Percentiles rank a stretch among this genome's conserved stretches.
These are phyloP conservation scores for Smithornis capensis DNA, from an alignment of 2,113 vertebrate species.

Conservation along the genomic window DNA sequence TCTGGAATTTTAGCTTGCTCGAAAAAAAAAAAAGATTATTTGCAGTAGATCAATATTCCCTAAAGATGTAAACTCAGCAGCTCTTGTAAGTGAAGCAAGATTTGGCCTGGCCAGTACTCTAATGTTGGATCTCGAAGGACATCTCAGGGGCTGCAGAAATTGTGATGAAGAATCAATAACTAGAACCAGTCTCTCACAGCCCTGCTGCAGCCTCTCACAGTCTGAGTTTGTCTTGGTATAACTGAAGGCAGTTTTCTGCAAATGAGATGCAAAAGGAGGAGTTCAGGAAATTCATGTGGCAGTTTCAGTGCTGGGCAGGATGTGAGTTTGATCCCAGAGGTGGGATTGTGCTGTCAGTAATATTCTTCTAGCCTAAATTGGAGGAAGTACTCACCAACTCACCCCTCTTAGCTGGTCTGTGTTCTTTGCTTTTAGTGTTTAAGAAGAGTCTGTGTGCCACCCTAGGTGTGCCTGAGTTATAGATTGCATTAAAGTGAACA, in stretches of 20 bases:
- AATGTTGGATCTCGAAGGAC: background rate
- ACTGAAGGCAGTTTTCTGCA: background rate
- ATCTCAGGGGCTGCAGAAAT: background rate
- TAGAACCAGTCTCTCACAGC: background rate
- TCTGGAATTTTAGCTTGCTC: background rate
- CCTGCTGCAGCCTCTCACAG: background rate
- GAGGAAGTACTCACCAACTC: background rate
- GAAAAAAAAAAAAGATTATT: background rate
- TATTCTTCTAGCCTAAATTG: background rate
- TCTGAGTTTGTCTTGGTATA: background rate
- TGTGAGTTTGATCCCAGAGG: background rate
- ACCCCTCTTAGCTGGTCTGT: background rate
- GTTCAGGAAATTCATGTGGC: background rate
- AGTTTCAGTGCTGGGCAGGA: background rate
- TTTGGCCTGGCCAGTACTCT: background rate
- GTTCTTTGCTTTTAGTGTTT: background rate
- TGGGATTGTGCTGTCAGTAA: background rate
- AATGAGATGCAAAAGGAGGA: constrained; percentile 13
- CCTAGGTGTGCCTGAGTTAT: background rate
- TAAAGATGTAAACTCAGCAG: constrained; percentile 27
- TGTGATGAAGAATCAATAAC: constrained; percentile 38
- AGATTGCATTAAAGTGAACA: background rate
- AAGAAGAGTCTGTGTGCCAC: background rate
- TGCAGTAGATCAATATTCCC: constrained; percentile 37
- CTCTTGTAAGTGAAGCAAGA: background rate